Base-by-base conservation (phyloP, 2,797 vertebrate species). In the Sebastes iracundus region DNA sequence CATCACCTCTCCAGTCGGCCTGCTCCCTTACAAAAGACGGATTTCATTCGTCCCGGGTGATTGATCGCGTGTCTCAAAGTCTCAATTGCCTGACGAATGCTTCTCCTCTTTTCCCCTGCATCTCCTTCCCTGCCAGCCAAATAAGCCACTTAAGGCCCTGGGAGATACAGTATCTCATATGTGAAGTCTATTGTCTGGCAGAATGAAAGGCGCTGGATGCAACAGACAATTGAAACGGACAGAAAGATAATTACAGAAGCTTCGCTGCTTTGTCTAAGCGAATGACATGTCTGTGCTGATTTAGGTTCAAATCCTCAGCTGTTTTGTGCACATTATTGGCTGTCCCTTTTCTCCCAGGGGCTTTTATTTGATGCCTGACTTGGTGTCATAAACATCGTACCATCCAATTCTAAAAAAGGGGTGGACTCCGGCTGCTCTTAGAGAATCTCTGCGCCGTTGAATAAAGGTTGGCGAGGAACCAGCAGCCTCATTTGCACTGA, bases 191-290 rank as follows among this genome's bases (percentile, higher is more conserved):
- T 87, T 85, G 87, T 92, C 79, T 79, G 67, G 61, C 60, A 77
- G 72, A 83, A 83, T 81, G 83, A 88, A 92, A 88, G 76, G 55
- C 42, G 3, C 52, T 72, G 33, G 68, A 83, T 67, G 80, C 68
- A 75, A 68, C 82, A 90, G 80, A 83, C 78, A 78, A 91, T 86
- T 90, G 84, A 75, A 77, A 85, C 62, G 79, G 92, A 93, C 92
- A 87, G 82, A 83, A 75, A 86, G 80, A 90, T 94, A 91, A 93
- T 94, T 90, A 86, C 83, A 78, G 74, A 66, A 70, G 81, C 83
- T 74, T 71, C 2, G 56, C 74, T 60, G 33, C 87, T 87, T 88
- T 85, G 82, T 92, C 88, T 74, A 6, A 85, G 72, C 28, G 33
- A 92, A 91, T 82, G 71, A 81, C 80, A 71, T 69, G 87, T 88